Base-by-base conservation (phyloP, 2,888 invertebrate species). In the Nebria brevicollis region DNA sequence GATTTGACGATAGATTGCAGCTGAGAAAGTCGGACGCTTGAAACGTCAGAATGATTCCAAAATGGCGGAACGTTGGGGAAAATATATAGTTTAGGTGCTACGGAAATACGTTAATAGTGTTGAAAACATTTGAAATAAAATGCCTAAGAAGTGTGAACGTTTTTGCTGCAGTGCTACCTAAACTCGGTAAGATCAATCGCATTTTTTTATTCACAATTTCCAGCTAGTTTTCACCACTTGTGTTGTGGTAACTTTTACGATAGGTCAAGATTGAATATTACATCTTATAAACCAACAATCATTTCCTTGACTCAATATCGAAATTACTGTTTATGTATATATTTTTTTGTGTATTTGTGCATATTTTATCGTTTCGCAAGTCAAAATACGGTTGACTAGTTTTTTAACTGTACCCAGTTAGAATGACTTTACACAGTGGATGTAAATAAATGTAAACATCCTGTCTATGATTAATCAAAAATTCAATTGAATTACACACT, bases 351-450 rank as follows among this genome's bases (percentile, higher is more conserved):
- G 70, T 11, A 13, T 70, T 70, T 70, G 10, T 26, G 70, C 11
- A 70, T 70, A 70, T 25, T 70, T 70, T 54, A 0, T 54, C 2
- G 2, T 11, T 54, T 70, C 34, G 70, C 15, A 76, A 76, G 25
- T 8, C 7, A 73, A 73, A 26, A 26, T 76, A 66, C 15, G 75
- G 75, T 54, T 66, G 65, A 76, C 34, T 66, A 66, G 25, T 66
- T 76, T 76, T 76, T 76, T 76, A 66, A 76, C 66, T n/a, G 66
- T 76, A 76, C 64, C 13, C 66, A 66, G 65, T 65, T 25, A 15
- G 34, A 11, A 65, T 15, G 41, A 66, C 2, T 76, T 41, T 66
- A 11, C 25, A 26, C 75, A 76, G 75, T 76, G 75, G 25, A 26
- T 25, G 65, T 76, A 13, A 76, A 76, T 34, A 42, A 43, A n/a